A percentile compares a stretch with the other conserved stretches of the same genome.
These are phyloP conservation scores for Drosophila merina DNA, from an alignment of 2,888 invertebrate genomes.

Conservation along the genomic window DNA sequence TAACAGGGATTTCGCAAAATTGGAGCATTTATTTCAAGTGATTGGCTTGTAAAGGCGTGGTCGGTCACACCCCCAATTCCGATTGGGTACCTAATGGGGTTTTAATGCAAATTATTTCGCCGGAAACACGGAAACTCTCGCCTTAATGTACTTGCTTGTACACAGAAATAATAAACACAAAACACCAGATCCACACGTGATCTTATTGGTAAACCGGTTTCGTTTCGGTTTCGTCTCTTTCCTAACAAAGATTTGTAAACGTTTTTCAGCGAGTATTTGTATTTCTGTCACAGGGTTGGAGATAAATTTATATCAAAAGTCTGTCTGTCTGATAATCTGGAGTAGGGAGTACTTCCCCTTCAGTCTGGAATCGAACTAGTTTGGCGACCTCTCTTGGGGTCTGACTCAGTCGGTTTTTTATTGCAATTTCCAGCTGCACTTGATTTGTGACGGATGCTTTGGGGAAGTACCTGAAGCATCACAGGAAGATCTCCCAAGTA, in stretches of 20 bases:
- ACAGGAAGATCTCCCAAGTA: neutral
- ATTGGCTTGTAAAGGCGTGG: conserved; percentile 34
- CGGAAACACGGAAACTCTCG: conserved; percentile 42
- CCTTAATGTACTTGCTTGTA: conserved; percentile 17
- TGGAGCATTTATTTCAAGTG: conserved; percentile 21
- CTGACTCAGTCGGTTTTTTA: conserved; percentile 27
- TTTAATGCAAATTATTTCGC: conserved; percentile 26
- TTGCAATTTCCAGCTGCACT: neutral
- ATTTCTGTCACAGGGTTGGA: conserved; percentile 30
- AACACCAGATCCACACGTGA: conserved; percentile 33
- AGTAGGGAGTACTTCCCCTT: conserved; percentile 43
- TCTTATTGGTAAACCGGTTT: conserved; percentile 38
- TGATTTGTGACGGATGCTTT: conserved; percentile 15
- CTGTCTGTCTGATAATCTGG: conserved; percentile 37
- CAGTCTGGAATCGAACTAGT: conserved; percentile 12
- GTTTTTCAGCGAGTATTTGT: conserved; percentile 19
- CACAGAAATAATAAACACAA: conserved; percentile 5
- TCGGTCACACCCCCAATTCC: conserved; percentile 26
- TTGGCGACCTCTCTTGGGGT: conserved; percentile 19
- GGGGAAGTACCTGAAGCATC: conserved; percentile 26
- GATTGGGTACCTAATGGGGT: neutral
- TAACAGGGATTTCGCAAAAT: conserved; percentile 6
- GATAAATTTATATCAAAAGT: neutral
- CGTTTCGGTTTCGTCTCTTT: conserved; percentile 27
- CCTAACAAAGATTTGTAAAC: conserved; percentile 37